Base-by-base conservation (phyloP, 1,140 invertebrate species). In the Prorops nasuta region DNA sequence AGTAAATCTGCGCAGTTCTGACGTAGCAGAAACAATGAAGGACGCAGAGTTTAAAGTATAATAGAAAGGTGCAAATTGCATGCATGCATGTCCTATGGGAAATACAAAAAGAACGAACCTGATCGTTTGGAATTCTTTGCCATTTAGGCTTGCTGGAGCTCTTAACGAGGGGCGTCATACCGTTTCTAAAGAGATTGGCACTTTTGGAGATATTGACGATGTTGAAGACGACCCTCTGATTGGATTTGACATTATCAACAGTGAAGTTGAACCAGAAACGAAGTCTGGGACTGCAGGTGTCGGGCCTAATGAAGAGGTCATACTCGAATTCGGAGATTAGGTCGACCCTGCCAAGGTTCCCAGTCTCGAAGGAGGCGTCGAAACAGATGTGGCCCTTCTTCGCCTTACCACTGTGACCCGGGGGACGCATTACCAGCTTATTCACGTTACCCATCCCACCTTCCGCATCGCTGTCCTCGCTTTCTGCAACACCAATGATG, bases 251-350 rank as follows among this genome's bases (percentile, higher is more conserved):
- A 78, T 99, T 99, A 72, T 98, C 94, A 9, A 98, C 94, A 1
- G 93, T 94, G 67, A 98, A 99, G 74, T 98, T 96, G 72, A 98
- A 98, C 96, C 96, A 98, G 48, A 98, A 86, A 32, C 96, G 80
- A 44, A 92, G 86, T 21, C 92, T 82, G 0, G 95, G 94, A 72
- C 94, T 94, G 71, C 94, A 97, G 0, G 95, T 97, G 73, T 98
- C 96, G 0, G 96, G 96, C 38, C 96, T 79, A 31, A 99, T 88
- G 77, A 92, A 98, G 7, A 99, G 81, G 77, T 98, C 96, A 76
- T 98, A 98, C 72, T 98, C 96, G 69, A 87, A 89, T 64, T 97
- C 94, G 1, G 90, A 91, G 50, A 98, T 84, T 49, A 96, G 86
- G 69, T 98, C 95, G 2, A 98, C 94, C 39, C 93, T 81, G 3